These are phyloP conservation scores for Megaceryle maxima DNA, from an alignment of 2,113 vertebrate species.

Conservation along the genomic window DNA sequence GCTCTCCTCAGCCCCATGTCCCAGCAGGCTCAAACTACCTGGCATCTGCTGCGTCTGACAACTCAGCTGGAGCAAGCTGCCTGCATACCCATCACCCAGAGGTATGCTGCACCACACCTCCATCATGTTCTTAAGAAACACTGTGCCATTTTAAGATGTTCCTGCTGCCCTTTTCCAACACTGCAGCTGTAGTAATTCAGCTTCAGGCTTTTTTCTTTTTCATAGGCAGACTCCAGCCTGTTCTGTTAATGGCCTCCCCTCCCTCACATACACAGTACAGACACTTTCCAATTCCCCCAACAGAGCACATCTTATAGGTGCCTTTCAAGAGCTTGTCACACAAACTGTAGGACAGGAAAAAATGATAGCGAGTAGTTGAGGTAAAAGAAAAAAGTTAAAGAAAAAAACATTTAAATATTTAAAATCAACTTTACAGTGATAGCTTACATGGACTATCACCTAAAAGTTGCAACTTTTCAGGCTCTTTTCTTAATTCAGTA, in stretches of 20 bases:
- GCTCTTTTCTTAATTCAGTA: not conserved
- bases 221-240: not conserved
- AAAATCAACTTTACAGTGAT: not conserved
- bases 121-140: rapidly evolving
- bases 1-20: rapidly evolving
- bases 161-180: not conserved
- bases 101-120: rapidly evolving
- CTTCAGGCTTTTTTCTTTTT: not conserved
- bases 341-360: not conserved
- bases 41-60: not conserved
- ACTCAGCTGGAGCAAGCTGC: rapidly evolving
- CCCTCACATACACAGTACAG: rapidly evolving
- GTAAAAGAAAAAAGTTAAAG: not conserved
- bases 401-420: not conserved
- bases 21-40: not conserved
- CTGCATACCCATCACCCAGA: not conserved
- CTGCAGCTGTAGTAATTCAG: not conserved
- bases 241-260: not conserved
- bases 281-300: not conserved
- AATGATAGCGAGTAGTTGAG: rapidly evolving
- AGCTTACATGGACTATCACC: not conserved
- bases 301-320: not conserved
- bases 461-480: not conserved
- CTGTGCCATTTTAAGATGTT: not conserved
- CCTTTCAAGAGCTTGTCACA: not conserved